A percentile compares a stretch with the other conserved stretches of the same genome.
phyloP scores from a whole-genome alignment of 2,113 vertebrate species.

The Calypte anna region DNA sequence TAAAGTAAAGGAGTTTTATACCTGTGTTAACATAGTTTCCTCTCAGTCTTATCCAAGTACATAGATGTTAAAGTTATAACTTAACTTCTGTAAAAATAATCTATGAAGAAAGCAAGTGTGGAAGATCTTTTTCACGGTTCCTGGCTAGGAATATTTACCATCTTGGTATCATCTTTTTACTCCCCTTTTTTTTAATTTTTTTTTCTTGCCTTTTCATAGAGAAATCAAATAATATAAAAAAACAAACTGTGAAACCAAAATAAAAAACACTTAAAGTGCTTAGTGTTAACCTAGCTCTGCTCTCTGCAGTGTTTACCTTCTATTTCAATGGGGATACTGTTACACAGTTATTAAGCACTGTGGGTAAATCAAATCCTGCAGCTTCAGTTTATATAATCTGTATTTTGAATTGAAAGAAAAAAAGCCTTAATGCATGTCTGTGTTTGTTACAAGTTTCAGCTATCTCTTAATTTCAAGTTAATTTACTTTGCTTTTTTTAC shows the following conservation, averaged over 20 bases:
- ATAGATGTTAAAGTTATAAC: background rate
- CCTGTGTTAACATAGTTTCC: background rate
- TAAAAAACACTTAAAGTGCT: background rate
- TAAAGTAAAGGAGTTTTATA: background rate
- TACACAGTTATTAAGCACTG: background rate
- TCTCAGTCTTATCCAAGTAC: background rate
- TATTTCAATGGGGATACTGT: background rate
- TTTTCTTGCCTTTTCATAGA: background rate
- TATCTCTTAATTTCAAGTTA: background rate
- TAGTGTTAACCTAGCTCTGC: background rate
- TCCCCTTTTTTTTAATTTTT: no score
- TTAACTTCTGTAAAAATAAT: background rate
- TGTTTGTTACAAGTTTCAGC: background rate
- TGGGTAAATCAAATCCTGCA: background rate
- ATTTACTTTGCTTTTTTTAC: background rate
- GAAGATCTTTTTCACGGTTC: background rate
- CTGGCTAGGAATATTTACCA: background rate
- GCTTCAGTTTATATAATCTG: background rate
- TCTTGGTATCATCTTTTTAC: no score
- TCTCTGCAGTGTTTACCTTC: background rate
- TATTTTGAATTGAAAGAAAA: background rate
- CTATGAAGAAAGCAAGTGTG: background rate
- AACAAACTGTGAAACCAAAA: background rate
- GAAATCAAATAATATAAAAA: background rate
- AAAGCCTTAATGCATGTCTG: background rate